These are phyloP conservation scores for Cercopithecus mitis DNA, from an alignment of 2,797 vertebrate species.

Conservation along the genomic window DNA sequence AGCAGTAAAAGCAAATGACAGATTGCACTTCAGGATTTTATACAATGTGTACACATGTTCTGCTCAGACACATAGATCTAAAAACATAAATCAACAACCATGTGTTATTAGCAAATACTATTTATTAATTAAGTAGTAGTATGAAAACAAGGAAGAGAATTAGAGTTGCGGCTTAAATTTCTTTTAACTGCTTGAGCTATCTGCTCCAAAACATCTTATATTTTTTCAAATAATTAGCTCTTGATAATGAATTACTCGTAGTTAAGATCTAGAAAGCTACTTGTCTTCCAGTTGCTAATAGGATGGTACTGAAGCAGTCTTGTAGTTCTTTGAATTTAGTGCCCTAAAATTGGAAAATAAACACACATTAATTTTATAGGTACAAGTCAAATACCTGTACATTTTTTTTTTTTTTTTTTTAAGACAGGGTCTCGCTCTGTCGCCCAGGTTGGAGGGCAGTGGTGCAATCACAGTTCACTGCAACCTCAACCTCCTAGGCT, in stretches of 20 bases:
- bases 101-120: neutral
- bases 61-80: neutral
- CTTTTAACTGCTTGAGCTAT: slow-evolving; percentile 15
- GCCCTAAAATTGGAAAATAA: slow-evolving; percentile 81
- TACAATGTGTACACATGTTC: neutral
- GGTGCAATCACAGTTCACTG: neutral
- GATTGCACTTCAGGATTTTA: neutral
- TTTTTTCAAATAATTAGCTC: slow-evolving; percentile 61
- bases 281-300: slow-evolving; percentile 69
- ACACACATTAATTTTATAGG: slow-evolving; percentile 41
- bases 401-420: neutral
- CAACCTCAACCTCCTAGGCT: neutral
- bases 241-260: neutral
- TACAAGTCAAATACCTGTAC: neutral
- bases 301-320: slow-evolving; percentile 69
- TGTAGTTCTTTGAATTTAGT: slow-evolving; percentile 84
- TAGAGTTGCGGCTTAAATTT: neutral
- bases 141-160: slow-evolving; percentile 33
- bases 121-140: slow-evolving; percentile 52
- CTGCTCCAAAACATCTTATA: neutral
- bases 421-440: neutral
- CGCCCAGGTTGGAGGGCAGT: neutral
- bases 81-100: neutral
- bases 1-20: neutral
- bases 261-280: neutral